Percentiles rank a stretch among this genome's conserved stretches.
Conservation (phyloP, 2,113 vertebrate genomes). For the Urocynchramus pylzowi region DNA sequence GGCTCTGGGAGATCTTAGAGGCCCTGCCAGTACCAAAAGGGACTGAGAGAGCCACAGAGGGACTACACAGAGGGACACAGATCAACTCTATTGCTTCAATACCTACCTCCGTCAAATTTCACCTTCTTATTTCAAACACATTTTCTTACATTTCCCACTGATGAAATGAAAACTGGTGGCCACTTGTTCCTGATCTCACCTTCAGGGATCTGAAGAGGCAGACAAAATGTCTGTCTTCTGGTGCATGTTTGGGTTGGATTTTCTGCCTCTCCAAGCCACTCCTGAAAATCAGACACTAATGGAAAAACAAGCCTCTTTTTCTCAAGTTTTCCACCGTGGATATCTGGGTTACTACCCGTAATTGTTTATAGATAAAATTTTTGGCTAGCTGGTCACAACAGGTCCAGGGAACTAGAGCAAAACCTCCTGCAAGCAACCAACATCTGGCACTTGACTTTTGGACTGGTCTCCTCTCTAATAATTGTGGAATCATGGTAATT, state of each 20-base stretch:
- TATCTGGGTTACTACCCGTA: not conserved
- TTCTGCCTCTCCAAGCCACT: not conserved
- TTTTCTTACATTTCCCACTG: not conserved
- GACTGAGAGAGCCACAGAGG: rapidly evolving
- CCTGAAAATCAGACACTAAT: not conserved
- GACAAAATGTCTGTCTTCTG: not conserved
- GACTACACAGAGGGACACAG: too few species aligned
- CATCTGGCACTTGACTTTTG: not conserved
- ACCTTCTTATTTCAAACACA: not conserved
- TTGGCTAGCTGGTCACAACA: not conserved
- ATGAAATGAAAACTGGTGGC: not conserved
- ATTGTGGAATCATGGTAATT: not conserved
- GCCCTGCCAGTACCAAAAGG: not conserved
- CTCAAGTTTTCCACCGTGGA: not conserved
- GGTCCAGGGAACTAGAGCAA: not conserved
- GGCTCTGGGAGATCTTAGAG: not conserved
- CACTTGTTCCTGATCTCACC: not conserved
- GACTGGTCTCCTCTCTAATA: not conserved
- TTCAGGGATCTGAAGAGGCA: not conserved
- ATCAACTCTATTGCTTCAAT: not conserved
- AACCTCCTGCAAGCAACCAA: not conserved
- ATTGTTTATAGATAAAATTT: not conserved
- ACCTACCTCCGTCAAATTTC: not conserved
- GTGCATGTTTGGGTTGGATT: not conserved
- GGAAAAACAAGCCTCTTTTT: not conserved